Evolutionary conservation across 2,888 invertebrate species (phyloP), one percentile per base, ranked within the genome.

Genomic region (Cephus nigrinus): DNA sequence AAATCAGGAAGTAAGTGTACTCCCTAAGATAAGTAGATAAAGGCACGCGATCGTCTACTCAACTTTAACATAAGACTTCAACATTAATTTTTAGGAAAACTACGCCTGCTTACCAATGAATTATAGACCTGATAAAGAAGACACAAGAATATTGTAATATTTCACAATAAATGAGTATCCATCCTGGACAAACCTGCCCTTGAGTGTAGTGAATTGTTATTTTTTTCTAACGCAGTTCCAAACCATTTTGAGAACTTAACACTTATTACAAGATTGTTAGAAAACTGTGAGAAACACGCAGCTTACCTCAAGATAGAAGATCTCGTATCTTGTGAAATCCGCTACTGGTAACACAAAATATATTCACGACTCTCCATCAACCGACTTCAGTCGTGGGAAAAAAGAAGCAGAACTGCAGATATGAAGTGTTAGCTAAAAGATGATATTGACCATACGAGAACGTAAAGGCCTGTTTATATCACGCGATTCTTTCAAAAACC

Each of bases 271-370:
- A 55, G 23, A 15, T 55, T 55, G 55, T 55, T 55, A 55, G 23
- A 55, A 55, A 1, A 55, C 55, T 55, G 23, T 2, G 9, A 55
- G 5, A 55, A 55, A 5, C 9, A 23, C 23, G 55, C 55, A 55
- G 23, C 55, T 55, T 55, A 55, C 55, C 55, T 55, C 55, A 71
- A 33, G 33, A 15, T 30, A 9, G 9, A 30, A 23, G 32, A 5
- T n/a, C 33, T 30, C 71, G 12, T 71, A 30, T 71, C 33, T 31
- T 30, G 30, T 3, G 23, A 71, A 71, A 71, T 33, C 12, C 23
- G 71, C 31, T 30, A 30, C 35, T 69, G 69, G 77, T 34, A 32
- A 36, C 33, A n/a, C 36, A 36, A 32, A 32, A 77, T 68, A 74
- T 77, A 77, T 55, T 55, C 55, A 55, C 55, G 55, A 55, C 23